Conservation (phyloP, 2,797 vertebrate species). For the Steatocranus sp. region DNA sequence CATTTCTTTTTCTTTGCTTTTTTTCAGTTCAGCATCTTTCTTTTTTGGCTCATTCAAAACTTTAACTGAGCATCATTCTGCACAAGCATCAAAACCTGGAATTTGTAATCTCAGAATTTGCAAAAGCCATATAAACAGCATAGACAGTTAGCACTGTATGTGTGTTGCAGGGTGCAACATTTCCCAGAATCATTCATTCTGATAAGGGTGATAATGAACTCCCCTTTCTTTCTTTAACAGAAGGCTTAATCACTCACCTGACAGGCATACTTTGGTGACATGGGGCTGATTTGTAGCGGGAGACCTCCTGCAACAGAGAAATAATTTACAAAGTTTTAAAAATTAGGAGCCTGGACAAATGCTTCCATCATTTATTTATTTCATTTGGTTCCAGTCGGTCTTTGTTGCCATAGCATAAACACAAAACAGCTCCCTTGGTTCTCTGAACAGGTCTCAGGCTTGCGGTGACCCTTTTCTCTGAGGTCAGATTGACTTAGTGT, state of each 20-base stretch:
- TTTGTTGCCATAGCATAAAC: constrained; percentile 4
- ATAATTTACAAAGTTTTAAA: not conserved
- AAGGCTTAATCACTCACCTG: constrained; percentile 76
- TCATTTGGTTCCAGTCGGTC: not conserved
- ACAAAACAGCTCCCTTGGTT: constrained; percentile 5
- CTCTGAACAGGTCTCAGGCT: not conserved
- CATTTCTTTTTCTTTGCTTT: not conserved
- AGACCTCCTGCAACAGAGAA: constrained; percentile 81
- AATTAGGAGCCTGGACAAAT: not conserved
- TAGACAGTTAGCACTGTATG: not conserved
- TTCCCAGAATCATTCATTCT: not conserved
- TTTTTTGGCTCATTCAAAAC: not conserved
- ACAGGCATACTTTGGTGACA: constrained; percentile 83
- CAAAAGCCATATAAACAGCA: not conserved
- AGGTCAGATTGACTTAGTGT: not conserved
- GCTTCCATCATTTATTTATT: not conserved
- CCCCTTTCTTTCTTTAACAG: not conserved
- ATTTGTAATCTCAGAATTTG: not conserved
- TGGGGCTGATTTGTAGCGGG: constrained; percentile 85
- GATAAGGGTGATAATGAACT: not conserved
- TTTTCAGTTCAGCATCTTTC: not conserved
- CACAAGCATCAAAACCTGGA: not conserved
- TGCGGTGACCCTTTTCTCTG: constrained; percentile 7
- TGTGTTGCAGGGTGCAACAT: not conserved
- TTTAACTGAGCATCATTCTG: not conserved